Base-by-base conservation (phyloP, 2,113 vertebrate species). In the Corydoras maculifer region DNA sequence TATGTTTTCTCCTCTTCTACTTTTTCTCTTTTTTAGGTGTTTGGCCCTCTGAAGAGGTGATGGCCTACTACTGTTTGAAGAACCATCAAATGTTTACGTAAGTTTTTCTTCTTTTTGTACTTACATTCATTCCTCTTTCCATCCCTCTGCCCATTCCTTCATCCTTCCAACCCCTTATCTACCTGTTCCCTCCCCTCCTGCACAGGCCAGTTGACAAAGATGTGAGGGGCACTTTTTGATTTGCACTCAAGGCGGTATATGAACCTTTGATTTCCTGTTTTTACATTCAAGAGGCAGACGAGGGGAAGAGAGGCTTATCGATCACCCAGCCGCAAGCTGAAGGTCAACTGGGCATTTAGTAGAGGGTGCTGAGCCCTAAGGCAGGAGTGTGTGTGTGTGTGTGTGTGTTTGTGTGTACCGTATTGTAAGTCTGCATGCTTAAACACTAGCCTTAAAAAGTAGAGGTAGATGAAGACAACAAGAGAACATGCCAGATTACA, bases 21-120 rank as follows among this genome's bases (percentile, higher is more conserved):
- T 13, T 60, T 10, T 30, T 35, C n/a, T 67, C 60, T 72, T 25
- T 68, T 59, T 14, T 61, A 98, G 96, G 96, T 90, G 88, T 98
- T 83, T 98, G 96, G 96, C 96, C 96, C 0, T 94, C 96, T 68
- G 96, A 98, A 89, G 96, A 98, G 85, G 94, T 95, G 73, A 88
- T 98, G 90, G 95, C 96, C 81, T 92, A 96, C 87, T 98, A 97
- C 88, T 97, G 94, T 86, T 89, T 98, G 75, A 93, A 92, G 89
- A 93, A 95, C 80, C 88, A 81, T 29, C 83, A 91, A 79, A 85
- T 84, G 72, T 98, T 98, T 92, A 95, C 91, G 96, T 98, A 89
- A 88, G 86, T 84, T 11, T 58, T 18, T 29, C 9, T 15, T 9
- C 8, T n/a, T 64, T 29, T 50, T 43, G 0, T 2, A 4, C 35